Evolutionary conservation across 2,888 invertebrate species (phyloP).

Genomic region (Beris morrisii): DNA sequence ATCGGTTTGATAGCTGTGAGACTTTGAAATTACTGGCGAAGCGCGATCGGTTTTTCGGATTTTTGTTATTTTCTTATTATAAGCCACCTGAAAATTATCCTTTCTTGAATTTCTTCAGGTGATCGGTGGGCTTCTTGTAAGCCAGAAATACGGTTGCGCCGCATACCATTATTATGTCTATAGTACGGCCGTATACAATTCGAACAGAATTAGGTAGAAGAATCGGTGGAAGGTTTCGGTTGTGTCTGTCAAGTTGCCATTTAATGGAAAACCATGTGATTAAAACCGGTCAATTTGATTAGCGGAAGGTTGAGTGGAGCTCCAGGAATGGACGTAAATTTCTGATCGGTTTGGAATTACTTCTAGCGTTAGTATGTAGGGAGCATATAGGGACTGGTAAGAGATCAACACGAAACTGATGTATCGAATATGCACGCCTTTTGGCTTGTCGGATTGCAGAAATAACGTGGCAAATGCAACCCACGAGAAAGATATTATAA

Average conservation of each 20-base stretch:
- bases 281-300: slow-evolving; percentile 41
- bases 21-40: no score
- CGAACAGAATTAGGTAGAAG: not conserved
- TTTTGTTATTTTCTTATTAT: not conserved
- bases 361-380: slow-evolving; percentile 2
- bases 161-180: not conserved
- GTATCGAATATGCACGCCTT: slow-evolving; percentile 27
- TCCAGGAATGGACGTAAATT: slow-evolving; percentile 32
- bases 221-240: slow-evolving; percentile 1
- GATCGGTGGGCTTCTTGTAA: not conserved
- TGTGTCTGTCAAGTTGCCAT: slow-evolving; percentile 44
- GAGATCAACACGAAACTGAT: slow-evolving; percentile 23
- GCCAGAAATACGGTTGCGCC: not conserved
- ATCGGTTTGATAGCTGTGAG: no score
- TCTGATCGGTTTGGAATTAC: slow-evolving; percentile 29
- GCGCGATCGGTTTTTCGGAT: no score
- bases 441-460: slow-evolving; percentile 11
- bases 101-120: slow-evolving; percentile 18
- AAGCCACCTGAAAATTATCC: slow-evolving; percentile 30
- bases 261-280: slow-evolving; percentile 44
- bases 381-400: no score
- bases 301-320: slow-evolving; percentile 25
- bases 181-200: not conserved
- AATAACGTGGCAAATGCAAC: not conserved
- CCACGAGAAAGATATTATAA: not conserved